Percentiles rank a stretch among this genome's conserved stretches.
phyloP scores from a whole-genome alignment of 2,797 vertebrate species.

The Gymnocypris eckloni region DNA sequence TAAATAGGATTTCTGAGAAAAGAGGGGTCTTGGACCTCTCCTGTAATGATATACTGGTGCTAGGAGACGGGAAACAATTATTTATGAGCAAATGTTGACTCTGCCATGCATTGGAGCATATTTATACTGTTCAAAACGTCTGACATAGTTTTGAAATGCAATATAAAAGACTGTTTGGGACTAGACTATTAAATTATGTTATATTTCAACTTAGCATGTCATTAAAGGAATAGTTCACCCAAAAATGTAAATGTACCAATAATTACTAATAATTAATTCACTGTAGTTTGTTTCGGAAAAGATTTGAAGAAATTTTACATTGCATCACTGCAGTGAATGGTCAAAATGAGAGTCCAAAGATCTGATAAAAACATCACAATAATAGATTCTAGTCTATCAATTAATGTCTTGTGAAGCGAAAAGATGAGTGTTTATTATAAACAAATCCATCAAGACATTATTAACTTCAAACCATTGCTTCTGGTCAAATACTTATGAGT shows the following conservation, averaged over 20 bases:
- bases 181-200: background rate
- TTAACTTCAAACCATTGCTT: background rate
- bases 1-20: conserved; percentile 59
- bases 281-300: background rate
- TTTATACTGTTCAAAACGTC: background rate
- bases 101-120: background rate
- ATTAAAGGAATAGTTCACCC: background rate
- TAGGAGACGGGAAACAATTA: conserved; percentile 14
- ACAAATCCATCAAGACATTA: background rate
- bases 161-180: background rate
- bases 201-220: background rate
- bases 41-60: conserved; percentile 43
- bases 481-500: too few species aligned
- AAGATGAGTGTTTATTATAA: background rate
- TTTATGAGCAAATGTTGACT: conserved; percentile 42
- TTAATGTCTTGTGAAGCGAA: background rate
- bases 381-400: background rate
- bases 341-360: background rate
- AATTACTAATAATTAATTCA: background rate
- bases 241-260: background rate
- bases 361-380: background rate
- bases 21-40: conserved; percentile 33
- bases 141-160: background rate
- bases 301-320: background rate
- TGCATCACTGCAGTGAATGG: background rate